Percentiles rank a stretch among this genome's conserved stretches.
These are phyloP conservation scores for Nibea albiflora DNA, from an alignment of 2,113 vertebrate genomes.

Conservation along the genomic window DNA sequence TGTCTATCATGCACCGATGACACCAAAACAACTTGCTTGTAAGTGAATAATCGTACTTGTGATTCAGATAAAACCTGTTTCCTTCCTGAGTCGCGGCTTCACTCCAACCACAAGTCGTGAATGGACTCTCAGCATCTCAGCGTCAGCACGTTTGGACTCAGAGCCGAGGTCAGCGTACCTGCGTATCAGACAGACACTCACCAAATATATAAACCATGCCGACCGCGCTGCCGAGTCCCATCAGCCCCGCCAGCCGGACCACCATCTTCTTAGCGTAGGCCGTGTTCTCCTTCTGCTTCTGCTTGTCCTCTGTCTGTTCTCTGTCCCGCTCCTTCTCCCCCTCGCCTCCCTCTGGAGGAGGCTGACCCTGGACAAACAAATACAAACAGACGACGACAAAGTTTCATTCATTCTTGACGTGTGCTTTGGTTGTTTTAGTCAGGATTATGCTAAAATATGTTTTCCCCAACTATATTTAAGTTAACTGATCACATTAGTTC, in stretches of 20 bases:
- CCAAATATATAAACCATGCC: conserved; percentile 91
- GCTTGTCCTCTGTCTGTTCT: conserved; percentile 80
- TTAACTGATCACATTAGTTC: no score
- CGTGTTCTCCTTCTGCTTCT: conserved; percentile 85
- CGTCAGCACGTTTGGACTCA: no score
- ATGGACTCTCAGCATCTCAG: not conserved
- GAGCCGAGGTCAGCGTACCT: not conserved
- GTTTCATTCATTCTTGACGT: no score
- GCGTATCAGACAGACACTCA: conserved; percentile 67
- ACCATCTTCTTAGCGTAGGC: conserved; percentile 91
- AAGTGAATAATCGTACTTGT: no score
- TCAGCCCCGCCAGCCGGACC: conserved; percentile 87
- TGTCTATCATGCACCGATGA: no score
- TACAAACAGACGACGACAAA: no score
- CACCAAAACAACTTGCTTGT: no score
- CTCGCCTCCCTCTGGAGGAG: conserved; percentile 55
- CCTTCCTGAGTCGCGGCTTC: not conserved
- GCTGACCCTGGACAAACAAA: conserved; percentile 65
- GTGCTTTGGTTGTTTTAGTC: no score
- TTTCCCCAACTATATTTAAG: no score
- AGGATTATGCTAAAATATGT: no score
- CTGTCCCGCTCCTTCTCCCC: conserved; percentile 39
- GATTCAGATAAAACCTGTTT: not conserved
- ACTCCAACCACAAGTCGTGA: not conserved
- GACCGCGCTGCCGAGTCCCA: conserved; percentile 85